phyloP scores from a whole-genome alignment of 2,797 vertebrate species.

The Enteromius thamalakanensis region DNA sequence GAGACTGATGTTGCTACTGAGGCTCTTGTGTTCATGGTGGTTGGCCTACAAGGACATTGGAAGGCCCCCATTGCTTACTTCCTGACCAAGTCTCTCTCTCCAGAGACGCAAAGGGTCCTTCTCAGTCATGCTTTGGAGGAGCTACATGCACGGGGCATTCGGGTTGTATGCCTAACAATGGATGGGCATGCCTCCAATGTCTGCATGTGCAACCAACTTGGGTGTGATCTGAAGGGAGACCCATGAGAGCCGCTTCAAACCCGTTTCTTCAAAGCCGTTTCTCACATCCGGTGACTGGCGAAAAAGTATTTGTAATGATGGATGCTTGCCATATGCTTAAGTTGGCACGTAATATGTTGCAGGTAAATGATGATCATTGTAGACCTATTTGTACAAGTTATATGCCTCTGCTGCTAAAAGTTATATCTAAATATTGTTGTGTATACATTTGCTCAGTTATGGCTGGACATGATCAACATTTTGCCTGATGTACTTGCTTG shows the following conservation, averaged over 20 bases:
- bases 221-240: neutral
- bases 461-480: neutral
- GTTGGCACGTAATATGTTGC: slow-evolving; percentile 10
- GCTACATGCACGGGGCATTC: neutral
- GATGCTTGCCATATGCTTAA: slow-evolving; percentile 1
- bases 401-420: neutral
- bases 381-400: slow-evolving; percentile 5
- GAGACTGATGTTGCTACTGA: too few species aligned
- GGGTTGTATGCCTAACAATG: neutral
- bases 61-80: neutral
- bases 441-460: too few species aligned
- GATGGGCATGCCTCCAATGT: neutral
- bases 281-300: neutral
- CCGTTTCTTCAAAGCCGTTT: too few species aligned
- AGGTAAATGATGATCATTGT: neutral
- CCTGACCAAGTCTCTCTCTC: neutral
- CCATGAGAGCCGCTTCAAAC: neutral
- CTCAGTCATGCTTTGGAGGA: slow-evolving; percentile 1
- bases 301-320: slow-evolving; percentile 6
- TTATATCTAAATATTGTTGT: neutral
- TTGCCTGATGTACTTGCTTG: neutral
- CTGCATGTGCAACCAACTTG: neutral
- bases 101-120: neutral
- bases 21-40: slow-evolving; percentile 6
- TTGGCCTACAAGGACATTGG: slow-evolving; percentile 1